Base-by-base conservation (phyloP, 2,797 vertebrate species). In the Gobio occitaniae region DNA sequence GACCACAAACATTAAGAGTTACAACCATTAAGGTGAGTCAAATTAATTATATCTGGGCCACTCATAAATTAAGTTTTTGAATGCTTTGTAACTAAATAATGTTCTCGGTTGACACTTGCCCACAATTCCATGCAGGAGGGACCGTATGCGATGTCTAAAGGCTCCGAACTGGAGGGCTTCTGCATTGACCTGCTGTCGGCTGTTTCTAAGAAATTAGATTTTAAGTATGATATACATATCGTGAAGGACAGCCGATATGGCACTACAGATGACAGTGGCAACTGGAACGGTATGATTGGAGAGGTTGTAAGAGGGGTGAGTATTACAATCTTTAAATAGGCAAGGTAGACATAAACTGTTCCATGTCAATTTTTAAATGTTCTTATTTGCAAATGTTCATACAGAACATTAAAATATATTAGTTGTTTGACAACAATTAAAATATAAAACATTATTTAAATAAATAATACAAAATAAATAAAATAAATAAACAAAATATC, bases 251-350 rank as follows among this genome's bases (percentile, higher is more conserved):
- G 89, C 10, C 92, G 86, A 54, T 98, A 97, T 0, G 97, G 97
- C 0, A 0, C 15, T 0, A 2, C 91, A 36, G 91, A 95, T 0
- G 10, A 94, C 4, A 92, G 78, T 0, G 96, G 96, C 2, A 94
- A 90, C 86, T 98, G 97, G 97, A 92, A 61, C 0, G 97, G 97
- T 6, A 96, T 98, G 96, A 94, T 98, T 0, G 97, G 97, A 0
- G 97, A 98, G 80, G 38, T 98, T 11, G 47, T 96, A 32, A 85
- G 94, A 80, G 93, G 94, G 95, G 97, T 97, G 84, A 93, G 93
- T 56, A 29, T 54, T 13, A 25, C 10, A 3, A 11, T 29, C 41
- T 78, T 76, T 36, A 12, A 41, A 12, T 16, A n/a, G 38, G 11
- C 29, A 15, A 54, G 6, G 66, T 38, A 5, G 52, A 54, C 16